Evolutionary conservation across 2,113 vertebrate genomes (phyloP).

Genomic region (Oryzias javanicus): DNA sequence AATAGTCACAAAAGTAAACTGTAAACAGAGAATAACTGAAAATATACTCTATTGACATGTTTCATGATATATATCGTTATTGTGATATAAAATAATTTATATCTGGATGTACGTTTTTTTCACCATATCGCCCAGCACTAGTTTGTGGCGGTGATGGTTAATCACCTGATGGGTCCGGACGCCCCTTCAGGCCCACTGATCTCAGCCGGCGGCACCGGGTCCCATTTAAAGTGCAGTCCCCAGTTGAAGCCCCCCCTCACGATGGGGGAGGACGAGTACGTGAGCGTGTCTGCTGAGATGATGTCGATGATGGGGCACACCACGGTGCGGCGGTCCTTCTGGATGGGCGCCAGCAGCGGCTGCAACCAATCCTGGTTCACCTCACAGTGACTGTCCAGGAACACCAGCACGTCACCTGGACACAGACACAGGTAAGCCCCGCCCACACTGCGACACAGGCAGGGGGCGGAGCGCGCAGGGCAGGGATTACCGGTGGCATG

Average conservation of each 20-base stretch:
- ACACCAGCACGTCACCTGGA: conserved; percentile 91
- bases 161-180: conserved; percentile 51
- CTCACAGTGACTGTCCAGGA: conserved; percentile 97
- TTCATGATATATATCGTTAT: too few relatives aligned
- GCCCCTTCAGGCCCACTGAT: conserved; percentile 79
- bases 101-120: too few relatives aligned
- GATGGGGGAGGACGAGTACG: conserved; percentile 91
- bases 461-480: too few relatives aligned
- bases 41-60: too few relatives aligned
- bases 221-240: conserved; percentile 99
- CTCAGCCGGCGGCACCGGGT: conserved; percentile 87
- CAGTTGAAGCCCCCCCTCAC: conserved; percentile 97
- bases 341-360: conserved; percentile 84
- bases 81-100: too few relatives aligned
- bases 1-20: too few relatives aligned
- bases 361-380: conserved; percentile 91
- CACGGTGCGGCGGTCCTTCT: conserved; percentile 78
- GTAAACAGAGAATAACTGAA: too few relatives aligned
- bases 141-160: not conserved
- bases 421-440: not conserved
- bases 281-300: conserved; percentile 92
- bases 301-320: conserved; percentile 98
- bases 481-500: conserved; percentile 84
- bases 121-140: too few relatives aligned
- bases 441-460: not conserved